Percentiles rank a stretch among this genome's conserved stretches.
phyloP scores from a whole-genome alignment of 64 coral and sea anemone species.

The Montipora cactus region DNA sequence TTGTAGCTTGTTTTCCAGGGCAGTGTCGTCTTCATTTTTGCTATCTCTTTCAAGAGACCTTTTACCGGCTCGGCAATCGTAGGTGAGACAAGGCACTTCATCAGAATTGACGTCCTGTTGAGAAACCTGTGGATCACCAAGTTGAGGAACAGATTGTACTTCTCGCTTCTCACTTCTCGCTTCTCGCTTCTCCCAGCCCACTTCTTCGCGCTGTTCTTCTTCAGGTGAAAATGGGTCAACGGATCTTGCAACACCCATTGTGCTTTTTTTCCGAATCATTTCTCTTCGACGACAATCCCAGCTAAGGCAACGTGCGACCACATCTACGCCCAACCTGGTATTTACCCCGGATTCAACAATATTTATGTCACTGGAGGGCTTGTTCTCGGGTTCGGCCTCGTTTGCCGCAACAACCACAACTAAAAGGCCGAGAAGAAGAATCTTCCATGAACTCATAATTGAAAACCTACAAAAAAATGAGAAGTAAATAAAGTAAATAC shows the following conservation, averaged over 20 bases:
- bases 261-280: neutral
- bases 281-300: neutral
- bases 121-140: neutral
- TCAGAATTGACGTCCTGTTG: neutral
- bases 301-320: neutral
- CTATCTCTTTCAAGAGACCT: neutral
- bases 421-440: neutral
- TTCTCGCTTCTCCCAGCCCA: neutral
- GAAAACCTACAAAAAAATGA: too few species aligned
- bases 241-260: neutral
- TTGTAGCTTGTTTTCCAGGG: neutral
- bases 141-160: neutral
- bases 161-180: neutral
- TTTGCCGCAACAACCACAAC: neutral
- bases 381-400: neutral
- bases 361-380: neutral
- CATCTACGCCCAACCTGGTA: neutral
- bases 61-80: slow-evolving; percentile 17
- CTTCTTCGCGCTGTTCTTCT: neutral
- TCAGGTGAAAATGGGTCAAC: neutral
- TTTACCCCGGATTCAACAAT: too few species aligned
- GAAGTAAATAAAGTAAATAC: too few species aligned
- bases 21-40: neutral
- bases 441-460: neutral
- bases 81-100: neutral